Conservation (phyloP, 2,113 vertebrate genomes). For the Hymenochirus boettgeri region DNA sequence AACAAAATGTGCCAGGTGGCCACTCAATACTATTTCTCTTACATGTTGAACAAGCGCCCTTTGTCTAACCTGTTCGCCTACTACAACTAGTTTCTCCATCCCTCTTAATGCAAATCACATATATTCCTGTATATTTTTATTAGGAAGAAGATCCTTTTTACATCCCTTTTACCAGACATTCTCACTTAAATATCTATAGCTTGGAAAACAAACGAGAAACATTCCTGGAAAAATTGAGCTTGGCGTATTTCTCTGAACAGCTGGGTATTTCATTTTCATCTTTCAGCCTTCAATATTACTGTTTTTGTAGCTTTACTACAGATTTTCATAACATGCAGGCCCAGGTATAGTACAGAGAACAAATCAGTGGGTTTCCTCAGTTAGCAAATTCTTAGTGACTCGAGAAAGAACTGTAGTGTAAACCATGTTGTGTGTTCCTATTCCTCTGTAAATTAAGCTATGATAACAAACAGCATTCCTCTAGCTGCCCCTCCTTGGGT, state of each 20-base stretch:
- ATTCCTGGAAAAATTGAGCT: slow-evolving; percentile 38
- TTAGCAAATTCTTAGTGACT: too few species aligned
- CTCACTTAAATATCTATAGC: slow-evolving; percentile 24
- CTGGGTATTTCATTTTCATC: slow-evolving; percentile 29
- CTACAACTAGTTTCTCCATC: background rate
- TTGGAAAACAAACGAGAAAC: slow-evolving; percentile 33
- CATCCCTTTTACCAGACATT: slow-evolving; percentile 11
- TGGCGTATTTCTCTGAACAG: slow-evolving; percentile 27
- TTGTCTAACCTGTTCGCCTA: background rate
- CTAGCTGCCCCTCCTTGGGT: too few species aligned
- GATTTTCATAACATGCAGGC: too few species aligned
- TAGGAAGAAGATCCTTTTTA: background rate
- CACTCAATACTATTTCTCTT: background rate
- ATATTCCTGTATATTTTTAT: background rate
- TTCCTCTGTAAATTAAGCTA: too few species aligned
- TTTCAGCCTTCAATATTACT: slow-evolving; percentile 6
- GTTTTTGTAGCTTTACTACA: too few species aligned
- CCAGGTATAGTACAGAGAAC: too few species aligned
- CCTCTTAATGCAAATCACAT: background rate
- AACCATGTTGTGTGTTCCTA: too few species aligned
- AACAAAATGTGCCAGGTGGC: background rate
- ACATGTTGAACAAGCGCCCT: background rate
- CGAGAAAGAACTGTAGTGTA: too few species aligned
- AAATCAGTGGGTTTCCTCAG: too few species aligned
- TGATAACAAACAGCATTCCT: too few species aligned